phyloP scores from a whole-genome alignment of 2,888 invertebrate genomes.

The Philereme vetulata region DNA sequence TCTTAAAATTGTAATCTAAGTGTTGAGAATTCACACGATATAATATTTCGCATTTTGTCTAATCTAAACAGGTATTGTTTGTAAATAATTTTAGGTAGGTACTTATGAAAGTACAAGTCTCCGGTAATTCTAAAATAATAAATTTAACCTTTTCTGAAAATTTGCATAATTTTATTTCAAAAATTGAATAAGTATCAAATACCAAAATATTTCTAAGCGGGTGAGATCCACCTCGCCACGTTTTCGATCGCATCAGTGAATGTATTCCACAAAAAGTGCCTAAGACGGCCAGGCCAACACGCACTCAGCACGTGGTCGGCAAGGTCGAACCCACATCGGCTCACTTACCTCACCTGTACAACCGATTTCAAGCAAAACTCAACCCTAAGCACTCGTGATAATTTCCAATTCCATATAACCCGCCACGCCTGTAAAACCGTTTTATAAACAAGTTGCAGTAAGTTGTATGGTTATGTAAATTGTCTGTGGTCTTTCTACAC shows the following conservation, averaged over 20 bases:
- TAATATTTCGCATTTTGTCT: too few relatives aligned
- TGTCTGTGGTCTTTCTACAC: conserved; percentile 43
- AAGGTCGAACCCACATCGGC: conserved; percentile 57
- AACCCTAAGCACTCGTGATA: conserved; percentile 2
- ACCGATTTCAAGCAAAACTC: conserved; percentile 6
- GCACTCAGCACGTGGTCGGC: conserved; percentile 60
- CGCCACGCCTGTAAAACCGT: conserved; percentile 14
- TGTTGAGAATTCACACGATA: too few relatives aligned
- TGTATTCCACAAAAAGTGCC: conserved; percentile 16
- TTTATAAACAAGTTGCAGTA: conserved; percentile 23
- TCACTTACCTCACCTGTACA: conserved; percentile 36
- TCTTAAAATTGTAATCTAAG: too few relatives aligned
- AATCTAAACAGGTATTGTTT: too few relatives aligned
- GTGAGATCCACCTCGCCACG: neutral
- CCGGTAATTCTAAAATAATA: too few relatives aligned
- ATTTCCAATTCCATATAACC: conserved; percentile 5
- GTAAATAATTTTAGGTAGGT: too few relatives aligned
- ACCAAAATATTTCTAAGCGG: neutral
- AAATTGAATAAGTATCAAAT: too few relatives aligned
- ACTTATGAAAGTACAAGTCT: too few relatives aligned
- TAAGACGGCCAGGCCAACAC: conserved; percentile 47
- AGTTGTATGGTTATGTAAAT: conserved; percentile 53
- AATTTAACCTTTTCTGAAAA: too few relatives aligned
- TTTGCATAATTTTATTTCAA: too few relatives aligned
- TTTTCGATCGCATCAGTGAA: conserved; percentile 19